Evolutionary conservation across 2,888 invertebrate species (phyloP), one percentile per base, ranked within the genome.

Genomic region (Peribatodes rhomboidaria): DNA sequence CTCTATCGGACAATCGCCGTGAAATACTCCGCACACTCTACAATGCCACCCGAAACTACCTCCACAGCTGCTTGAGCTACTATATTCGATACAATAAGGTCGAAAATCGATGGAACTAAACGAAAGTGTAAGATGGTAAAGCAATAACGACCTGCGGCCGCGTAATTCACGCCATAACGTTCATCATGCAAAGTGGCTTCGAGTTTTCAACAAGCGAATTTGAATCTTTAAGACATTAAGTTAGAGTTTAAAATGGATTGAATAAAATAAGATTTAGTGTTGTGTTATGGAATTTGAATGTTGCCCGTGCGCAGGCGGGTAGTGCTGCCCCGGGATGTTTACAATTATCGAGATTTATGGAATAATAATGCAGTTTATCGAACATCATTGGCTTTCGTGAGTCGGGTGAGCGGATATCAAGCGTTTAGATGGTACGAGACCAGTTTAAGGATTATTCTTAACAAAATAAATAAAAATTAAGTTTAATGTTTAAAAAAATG

Each of bases 91-190:
- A 13, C 0, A 0, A 37, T 71, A 83, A 66, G 71, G 73, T 67
- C 20, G 14, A 71, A 16, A 75, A 44, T 74, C 4, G 41, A 16
- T 55, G 33, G 61, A 10, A 31, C 3, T 27, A 54, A 61, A 13
- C 13, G 58, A 2, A 50, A 1, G 13, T 18, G 20, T 44, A 56
- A 52, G n/a, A 16, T 70, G 74, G 78, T 61, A 37, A 64, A 64
- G 65, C 79, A 78, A 75, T 89, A 90, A 88, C 88, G 87, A 90
- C 85, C 88, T 83, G 87, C 83, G 86, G 78, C 77, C 89, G 90
- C 90, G 91, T 90, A 92, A 92, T 92, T 92, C 92, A 90, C 92
- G 90, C 91, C 89, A 85, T 82, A 80, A 85, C 86, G 85, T 82
- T 88, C 89, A 86, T 91, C 92, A 91, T 92, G 91, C 91, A 91